These are phyloP conservation scores for Cyrtodaria siliqua DNA, from an alignment of 2,888 invertebrate genomes.

Conservation along the genomic window DNA sequence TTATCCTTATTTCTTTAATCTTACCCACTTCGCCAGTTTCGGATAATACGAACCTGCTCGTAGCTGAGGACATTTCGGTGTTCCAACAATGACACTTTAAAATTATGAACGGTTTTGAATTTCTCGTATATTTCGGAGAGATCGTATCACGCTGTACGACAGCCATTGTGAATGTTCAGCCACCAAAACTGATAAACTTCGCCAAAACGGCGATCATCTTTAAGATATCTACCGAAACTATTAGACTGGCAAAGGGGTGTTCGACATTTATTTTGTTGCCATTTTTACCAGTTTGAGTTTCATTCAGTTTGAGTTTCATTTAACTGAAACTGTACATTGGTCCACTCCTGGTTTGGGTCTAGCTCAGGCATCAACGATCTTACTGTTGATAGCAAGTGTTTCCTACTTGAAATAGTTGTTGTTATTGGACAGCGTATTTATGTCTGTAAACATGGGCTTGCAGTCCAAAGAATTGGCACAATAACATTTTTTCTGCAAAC, in stretches of 20 bases:
- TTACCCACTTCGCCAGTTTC: constrained; percentile 54
- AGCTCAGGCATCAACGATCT: too few relatives aligned
- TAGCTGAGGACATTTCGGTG: constrained; percentile 21
- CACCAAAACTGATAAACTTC: constrained; percentile 53
- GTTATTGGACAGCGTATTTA: too few relatives aligned
- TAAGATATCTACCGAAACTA: constrained; percentile 33
- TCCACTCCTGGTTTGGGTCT: too few relatives aligned
- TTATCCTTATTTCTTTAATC: constrained; percentile 27
- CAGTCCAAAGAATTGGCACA: too few relatives aligned
- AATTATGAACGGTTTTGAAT: constrained; percentile 57
- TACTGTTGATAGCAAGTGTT: too few relatives aligned
- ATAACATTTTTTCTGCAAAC: too few relatives aligned
- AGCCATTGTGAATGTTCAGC: constrained; percentile 49
- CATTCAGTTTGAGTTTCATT: too few relatives aligned
- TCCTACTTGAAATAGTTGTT: too few relatives aligned
- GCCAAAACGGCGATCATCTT: constrained; percentile 47
- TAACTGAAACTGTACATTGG: too few relatives aligned
- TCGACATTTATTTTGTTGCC: too few relatives aligned
- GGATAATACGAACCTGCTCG: constrained; percentile 42
- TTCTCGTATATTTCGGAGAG: constrained; percentile 51
- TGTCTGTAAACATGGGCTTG: too few relatives aligned
- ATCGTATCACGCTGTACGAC: constrained; percentile 48
- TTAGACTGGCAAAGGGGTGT: neutral
- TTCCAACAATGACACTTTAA: constrained; percentile 55
- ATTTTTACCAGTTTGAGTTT: too few relatives aligned